Evolutionary conservation across 2,888 invertebrate genomes (phyloP).

Genomic region (Thecophora atra): DNA sequence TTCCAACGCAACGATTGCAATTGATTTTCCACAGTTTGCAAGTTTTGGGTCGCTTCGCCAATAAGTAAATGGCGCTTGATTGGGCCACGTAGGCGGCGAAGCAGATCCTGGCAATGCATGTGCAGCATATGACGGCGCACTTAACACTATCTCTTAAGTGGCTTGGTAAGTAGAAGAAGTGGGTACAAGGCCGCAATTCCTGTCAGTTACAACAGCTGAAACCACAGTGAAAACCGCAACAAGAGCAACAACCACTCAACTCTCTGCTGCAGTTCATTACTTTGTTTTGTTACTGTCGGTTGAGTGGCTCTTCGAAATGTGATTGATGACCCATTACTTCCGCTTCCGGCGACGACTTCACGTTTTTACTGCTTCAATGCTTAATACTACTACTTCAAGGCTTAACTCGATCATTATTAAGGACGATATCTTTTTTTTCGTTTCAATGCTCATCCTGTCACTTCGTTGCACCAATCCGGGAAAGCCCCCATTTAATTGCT

Average conservation of each 20-base stretch:
- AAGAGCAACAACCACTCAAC: background rate
- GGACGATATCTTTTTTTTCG: no score
- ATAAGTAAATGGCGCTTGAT: conserved; percentile 90
- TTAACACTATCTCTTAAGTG: conserved; percentile 91
- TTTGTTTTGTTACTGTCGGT: background rate
- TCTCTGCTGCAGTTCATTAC: background rate
- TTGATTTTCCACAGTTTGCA: conserved; percentile 88
- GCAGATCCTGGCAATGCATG: conserved; percentile 88
- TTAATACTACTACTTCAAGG: no score
- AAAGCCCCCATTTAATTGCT: background rate
- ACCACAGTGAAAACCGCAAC: background rate
- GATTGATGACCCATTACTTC: background rate
- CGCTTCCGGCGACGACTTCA: background rate
- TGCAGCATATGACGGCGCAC: conserved; percentile 88
- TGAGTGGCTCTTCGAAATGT: background rate
- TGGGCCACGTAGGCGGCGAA: conserved; percentile 91
- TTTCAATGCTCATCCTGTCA: no score
- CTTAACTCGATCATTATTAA: no score
- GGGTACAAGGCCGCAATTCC: background rate
- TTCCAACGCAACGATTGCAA: conserved; percentile 85
- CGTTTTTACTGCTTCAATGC: no score
- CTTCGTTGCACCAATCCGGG: no score
- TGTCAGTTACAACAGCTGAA: background rate
- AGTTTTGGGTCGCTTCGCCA: conserved; percentile 84
- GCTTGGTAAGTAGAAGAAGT: conserved; percentile 77